Percentiles rank a stretch among this genome's conserved stretches.
Conservation (phyloP, 2,113 vertebrate genomes). For the Orcinus orca region DNA sequence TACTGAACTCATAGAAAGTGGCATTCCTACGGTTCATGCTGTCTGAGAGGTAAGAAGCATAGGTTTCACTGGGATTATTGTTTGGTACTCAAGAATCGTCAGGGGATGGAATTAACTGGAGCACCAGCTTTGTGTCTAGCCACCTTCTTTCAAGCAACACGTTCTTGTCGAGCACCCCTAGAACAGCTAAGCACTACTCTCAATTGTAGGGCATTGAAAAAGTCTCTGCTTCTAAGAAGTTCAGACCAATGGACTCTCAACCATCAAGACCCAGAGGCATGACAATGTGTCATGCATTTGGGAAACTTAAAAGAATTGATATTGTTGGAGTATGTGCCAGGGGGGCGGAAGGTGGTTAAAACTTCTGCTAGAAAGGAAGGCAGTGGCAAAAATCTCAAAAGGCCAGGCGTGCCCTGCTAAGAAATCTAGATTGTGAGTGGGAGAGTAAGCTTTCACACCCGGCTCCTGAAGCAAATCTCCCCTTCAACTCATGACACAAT, state of each 20-base stretch:
- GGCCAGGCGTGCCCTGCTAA: fast-evolving
- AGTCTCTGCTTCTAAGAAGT: not conserved
- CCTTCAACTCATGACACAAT: not conserved
- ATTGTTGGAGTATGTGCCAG: not conserved
- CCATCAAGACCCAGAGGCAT: not conserved
- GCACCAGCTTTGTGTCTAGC: not conserved
- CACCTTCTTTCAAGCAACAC: not conserved
- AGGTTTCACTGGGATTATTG: not conserved
- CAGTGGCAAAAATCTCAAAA: not conserved
- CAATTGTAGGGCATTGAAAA: not conserved
- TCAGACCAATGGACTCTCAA: not conserved
- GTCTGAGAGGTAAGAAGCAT: not conserved
- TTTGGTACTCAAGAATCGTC: not conserved
- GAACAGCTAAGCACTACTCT: not conserved
- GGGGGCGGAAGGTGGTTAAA: not conserved
- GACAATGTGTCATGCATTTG: not conserved
- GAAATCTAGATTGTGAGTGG: not conserved
- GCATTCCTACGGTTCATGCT: not conserved
- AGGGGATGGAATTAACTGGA: not conserved
- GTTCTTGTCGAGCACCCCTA: not conserved
- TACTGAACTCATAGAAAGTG: not conserved
- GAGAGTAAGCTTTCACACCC: not conserved
- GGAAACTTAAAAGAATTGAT: not conserved
- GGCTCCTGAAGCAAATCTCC: not conserved
- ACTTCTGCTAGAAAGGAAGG: not conserved